Evolutionary conservation across 1,140 invertebrate species (phyloP), one percentile per base, ranked within the genome.

Genomic region (Scaptomyza pallida): DNA sequence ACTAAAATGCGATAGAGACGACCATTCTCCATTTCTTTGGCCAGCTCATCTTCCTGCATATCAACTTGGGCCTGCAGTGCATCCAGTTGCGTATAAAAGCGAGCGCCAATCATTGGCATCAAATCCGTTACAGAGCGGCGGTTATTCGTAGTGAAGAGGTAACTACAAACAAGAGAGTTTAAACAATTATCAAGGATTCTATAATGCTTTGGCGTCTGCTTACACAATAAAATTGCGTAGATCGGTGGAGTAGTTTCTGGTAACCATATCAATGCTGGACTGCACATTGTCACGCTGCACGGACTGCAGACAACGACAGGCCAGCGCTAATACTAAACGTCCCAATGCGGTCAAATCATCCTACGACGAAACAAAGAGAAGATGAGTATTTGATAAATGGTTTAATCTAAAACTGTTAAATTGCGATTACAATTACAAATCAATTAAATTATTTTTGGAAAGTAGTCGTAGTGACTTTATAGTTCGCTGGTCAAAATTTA

Each of bases 21-120:
- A 0, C 97, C 97, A 91, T 99, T 99, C 91, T 99, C 98, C 62
- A 99, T 94, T 92, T 99, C 98, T 91, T 97, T 97, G 1, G 96
- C 93, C 26, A 99, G 91, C 90, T 99, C 98, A 67, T 97, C 95
- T 79, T 99, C 97, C 44, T 99, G 92, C 13, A 96, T 94, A 91
- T 99, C 98, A 19, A 95, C 95, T 52, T 96, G 95, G 40, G 96
- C 93, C 83, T 98, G 97, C 5, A 97, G 93, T 3, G 96, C 95
- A 92, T 99, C 98, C 74, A 99, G 93, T 92, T 99, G 97, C 3
- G 96, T 97, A 91, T 99, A 99, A 92, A 99, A 99, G 67, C 98
- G 93, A 6, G 98, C 98, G 35, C 98, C 98, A 85, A 99, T 99
- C 97, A 99, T 99, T 8, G 98, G 98, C 98, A 99, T 99, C 65